Base-by-base conservation (phyloP, 2,888 invertebrate genomes). In the Dicyrtomina minuta region DNA sequence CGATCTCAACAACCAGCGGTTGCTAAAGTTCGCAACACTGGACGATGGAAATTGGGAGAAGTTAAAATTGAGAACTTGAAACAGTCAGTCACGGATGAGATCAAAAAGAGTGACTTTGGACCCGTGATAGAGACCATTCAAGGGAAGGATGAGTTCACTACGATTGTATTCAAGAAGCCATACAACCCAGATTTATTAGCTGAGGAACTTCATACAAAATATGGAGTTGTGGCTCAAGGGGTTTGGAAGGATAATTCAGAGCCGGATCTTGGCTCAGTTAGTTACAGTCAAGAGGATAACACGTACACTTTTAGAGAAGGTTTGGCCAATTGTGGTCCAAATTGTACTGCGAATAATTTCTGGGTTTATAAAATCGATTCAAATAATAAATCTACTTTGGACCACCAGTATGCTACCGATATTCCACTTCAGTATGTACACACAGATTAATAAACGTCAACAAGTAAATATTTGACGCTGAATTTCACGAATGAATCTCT, bases 221-320 rank as follows among this genome's bases (percentile, higher is more conserved):
- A 33, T n/a, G 61, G 61, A n/a, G 27, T 46, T 20, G 2, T 5
- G 8, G 61, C 61, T 2, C 43, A 44, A 8, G 13, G 24, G 10
- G 44, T 61, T 17, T 61, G 61, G 61, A n/a, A 41, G 15, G 13
- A n/a, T 15, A 44, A 44, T 1, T 17, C 61, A 2, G 61, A 26
- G 1, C 22, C 44, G 8, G 61, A 61, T 24, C 20, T 20, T 46
- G 61, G 61, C 12, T 5, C 43, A 10, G 44, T 61, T 24, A 15
- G n/a, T 1, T 61, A 44, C 22, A 26, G 24, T 27, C 5, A 15
- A 8, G 27, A 44, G 2, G 22, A 24, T 24, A 6, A 24, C 3
- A 3, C 22, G 5, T 61, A 61, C 46, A 61, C 61, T 10, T 61
- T 61, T 44, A 15, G 61, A 17, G 44, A 61, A 26, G 61, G 61